These are phyloP conservation scores for Willowsia nigromaculata DNA, from an alignment of 2,888 invertebrate genomes.

Conservation along the genomic window DNA sequence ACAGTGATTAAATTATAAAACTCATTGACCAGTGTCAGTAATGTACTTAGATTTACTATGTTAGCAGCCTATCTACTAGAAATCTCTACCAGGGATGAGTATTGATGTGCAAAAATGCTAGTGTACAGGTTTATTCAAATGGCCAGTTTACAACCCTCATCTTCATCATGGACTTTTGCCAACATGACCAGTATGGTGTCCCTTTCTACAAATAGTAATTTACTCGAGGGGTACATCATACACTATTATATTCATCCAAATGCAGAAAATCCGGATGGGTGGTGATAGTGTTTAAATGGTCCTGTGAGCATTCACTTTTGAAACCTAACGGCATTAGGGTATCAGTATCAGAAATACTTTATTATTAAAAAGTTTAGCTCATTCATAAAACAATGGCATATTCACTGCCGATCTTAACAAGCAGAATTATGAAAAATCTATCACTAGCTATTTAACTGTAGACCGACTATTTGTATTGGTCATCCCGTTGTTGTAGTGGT, in stretches of 20 bases:
- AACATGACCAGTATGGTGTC: not conserved
- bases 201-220: slow-evolving; percentile 31
- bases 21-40: not conserved
- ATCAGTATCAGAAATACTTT: not conserved
- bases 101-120: not conserved
- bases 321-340: slow-evolving; percentile 38
- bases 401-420: no score
- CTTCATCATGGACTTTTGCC: slow-evolving; percentile 45
- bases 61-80: not conserved
- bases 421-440: no score
- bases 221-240: not conserved
- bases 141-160: slow-evolving; percentile 14
- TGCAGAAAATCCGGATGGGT: slow-evolving; percentile 58
- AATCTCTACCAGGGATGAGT: not conserved
- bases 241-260: not conserved
- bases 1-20: slow-evolving; percentile 39
- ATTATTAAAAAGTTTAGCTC: not conserved
- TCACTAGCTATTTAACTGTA: no score
- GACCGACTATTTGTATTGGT: no score
- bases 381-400: no score
- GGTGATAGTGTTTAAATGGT: slow-evolving; percentile 46
- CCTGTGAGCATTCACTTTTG: slow-evolving; percentile 27
- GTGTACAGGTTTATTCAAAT: not conserved
- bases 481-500: not conserved
- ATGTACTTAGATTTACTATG: not conserved